A percentile compares a stretch with the other conserved stretches of the same genome.
These are phyloP conservation scores for Engystomops pustulosus DNA, from an alignment of 2,113 vertebrate genomes.

Conservation along the genomic window DNA sequence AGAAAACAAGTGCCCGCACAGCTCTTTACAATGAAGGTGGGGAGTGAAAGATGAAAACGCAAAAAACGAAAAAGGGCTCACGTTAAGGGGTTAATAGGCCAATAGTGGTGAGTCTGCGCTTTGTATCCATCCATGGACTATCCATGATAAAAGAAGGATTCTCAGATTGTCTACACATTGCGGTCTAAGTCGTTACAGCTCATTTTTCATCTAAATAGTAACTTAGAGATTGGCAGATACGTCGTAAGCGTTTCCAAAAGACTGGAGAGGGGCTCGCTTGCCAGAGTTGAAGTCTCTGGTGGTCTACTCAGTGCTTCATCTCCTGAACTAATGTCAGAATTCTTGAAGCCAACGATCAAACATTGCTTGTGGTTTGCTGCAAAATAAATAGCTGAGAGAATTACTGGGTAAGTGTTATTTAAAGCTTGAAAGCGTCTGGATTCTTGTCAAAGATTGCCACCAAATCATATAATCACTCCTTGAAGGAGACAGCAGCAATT, in stretches of 20 bases:
- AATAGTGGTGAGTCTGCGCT: no score
- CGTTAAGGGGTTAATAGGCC: no score
- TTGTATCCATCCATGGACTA: not conserved
- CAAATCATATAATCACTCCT: slow-evolving; percentile 56
- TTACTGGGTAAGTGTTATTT: slow-evolving; percentile 53
- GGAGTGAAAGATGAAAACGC: no score
- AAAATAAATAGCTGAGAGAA: slow-evolving; percentile 60
- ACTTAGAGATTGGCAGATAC: slow-evolving; percentile 50
- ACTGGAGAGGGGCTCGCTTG: slow-evolving; percentile 49
- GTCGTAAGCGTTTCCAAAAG: slow-evolving; percentile 53
- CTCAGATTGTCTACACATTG: not conserved
- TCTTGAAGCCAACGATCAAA: slow-evolving; percentile 53
- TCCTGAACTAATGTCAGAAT: slow-evolving; percentile 57
- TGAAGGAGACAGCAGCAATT: slow-evolving; percentile 56
- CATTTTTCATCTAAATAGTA: slow-evolving; percentile 41
- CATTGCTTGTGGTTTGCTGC: slow-evolving; percentile 27
- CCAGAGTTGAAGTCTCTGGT: slow-evolving; percentile 54
- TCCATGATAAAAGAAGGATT: not conserved
- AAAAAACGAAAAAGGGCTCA: no score
- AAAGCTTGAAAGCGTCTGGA: slow-evolving; percentile 57
- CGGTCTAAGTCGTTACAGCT: not conserved
- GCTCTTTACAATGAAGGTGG: no score
- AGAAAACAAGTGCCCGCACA: no score
- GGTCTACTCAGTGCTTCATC: slow-evolving; percentile 49
- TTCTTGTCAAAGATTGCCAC: slow-evolving; percentile 57